These are phyloP conservation scores for Knipowitschia caucasica DNA, from an alignment of 2,797 vertebrate genomes.

Conservation along the genomic window DNA sequence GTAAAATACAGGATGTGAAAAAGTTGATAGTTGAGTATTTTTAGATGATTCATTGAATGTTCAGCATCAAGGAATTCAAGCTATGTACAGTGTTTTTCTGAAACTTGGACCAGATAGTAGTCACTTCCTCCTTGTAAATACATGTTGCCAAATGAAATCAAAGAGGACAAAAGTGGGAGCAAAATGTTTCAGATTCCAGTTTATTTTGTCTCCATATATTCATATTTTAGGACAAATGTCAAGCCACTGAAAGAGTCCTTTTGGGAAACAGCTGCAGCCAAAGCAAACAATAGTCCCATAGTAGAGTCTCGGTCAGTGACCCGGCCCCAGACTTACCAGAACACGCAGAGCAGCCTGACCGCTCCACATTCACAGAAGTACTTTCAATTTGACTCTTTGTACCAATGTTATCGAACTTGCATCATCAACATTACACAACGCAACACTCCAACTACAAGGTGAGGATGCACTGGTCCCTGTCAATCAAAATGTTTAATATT, in stretches of 20 bases:
- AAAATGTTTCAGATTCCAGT: neutral
- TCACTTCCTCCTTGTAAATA: neutral
- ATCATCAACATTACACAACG: no score
- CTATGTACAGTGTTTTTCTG: neutral
- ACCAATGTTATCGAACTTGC: no score
- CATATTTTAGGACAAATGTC: neutral
- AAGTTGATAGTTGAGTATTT: no score
- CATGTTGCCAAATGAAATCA: neutral
- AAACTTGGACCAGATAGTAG: neutral
- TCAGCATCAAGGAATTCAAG: neutral
- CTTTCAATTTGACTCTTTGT: neutral
- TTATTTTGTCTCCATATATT: slow-evolving; percentile 3
- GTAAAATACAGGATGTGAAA: no score
- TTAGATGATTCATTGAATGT: neutral
- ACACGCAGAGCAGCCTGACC: neutral
- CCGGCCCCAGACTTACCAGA: slow-evolving; percentile 2
- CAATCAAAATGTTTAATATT: no score
- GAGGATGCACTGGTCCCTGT: no score
- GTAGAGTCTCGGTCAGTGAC: slow-evolving; percentile 3
- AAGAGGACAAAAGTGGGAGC: neutral
- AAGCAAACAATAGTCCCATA: slow-evolving; percentile 7
- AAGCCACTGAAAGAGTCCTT: slow-evolving; percentile 2
- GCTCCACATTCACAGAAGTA: neutral
- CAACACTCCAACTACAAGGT: no score
- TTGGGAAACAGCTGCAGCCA: slow-evolving; percentile 6